A percentile compares a stretch with the other conserved stretches of the same genome.
phyloP scores from a whole-genome alignment of 2,113 vertebrate genomes.

The Chamaea fasciata region DNA sequence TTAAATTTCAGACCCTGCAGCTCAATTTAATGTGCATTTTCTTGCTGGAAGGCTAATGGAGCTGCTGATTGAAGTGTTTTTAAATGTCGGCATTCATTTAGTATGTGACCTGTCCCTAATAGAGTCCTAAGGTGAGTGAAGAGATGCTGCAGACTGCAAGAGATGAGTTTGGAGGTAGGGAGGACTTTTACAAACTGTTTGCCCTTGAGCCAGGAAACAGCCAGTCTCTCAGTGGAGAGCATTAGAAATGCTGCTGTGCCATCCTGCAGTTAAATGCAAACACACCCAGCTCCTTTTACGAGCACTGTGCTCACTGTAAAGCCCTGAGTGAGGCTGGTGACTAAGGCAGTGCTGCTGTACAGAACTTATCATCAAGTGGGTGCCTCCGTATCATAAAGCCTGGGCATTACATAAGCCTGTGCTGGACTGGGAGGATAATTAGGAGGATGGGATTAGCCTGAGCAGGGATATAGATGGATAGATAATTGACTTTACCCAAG shows the following conservation, averaged over 20 bases:
- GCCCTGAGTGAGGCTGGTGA: neutral
- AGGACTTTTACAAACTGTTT: neutral
- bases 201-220: constrained; percentile 29
- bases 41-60: constrained; percentile 28
- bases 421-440: neutral
- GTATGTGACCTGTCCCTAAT: neutral
- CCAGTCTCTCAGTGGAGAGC: neutral
- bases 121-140: neutral
- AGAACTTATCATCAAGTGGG: constrained; percentile 28
- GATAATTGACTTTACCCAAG: neutral
- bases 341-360: neutral
- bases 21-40: constrained; percentile 30
- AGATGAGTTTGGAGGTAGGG: neutral
- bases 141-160: neutral
- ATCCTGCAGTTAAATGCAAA: neutral
- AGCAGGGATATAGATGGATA: neutral
- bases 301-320: neutral
- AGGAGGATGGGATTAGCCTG: neutral
- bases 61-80: constrained; percentile 3
- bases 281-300: neutral
- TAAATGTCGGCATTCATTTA: neutral
- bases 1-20: constrained; percentile 48
- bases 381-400: constrained; percentile 15
- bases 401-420: neutral
- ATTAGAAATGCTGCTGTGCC: neutral